Base-by-base conservation (phyloP, 2,797 vertebrate species). In the Discoglossus pictus region DNA sequence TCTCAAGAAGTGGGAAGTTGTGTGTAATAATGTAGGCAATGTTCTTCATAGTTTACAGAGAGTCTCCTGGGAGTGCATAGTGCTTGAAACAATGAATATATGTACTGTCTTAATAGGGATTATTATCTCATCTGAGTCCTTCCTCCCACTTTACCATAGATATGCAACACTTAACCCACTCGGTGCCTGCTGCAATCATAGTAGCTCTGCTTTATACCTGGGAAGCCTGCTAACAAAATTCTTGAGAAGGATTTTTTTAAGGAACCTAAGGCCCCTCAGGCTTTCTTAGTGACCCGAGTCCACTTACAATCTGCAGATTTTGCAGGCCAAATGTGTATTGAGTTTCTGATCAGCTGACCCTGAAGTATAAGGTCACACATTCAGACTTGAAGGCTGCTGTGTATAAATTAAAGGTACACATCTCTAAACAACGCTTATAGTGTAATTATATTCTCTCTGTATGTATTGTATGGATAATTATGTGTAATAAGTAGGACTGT, bases 291-390 rank as follows among this genome's bases (percentile, higher is more conserved):
- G 46, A 52, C 34, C 47, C 42, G 7, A 23, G 10, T 13, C 15
- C 61, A 27, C 16, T 63, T 24, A 51, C 5, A 42, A 63, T 42
- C 6, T 39, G 38, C n/a, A 23, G 34, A 48, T 38, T 15, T 50
- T 62, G n/a, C 21, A 36, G 34, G 12, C 20, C 34, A 39, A 38
- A 52, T 25, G 35, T 21, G 54, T 39, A 60, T 51, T 24, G 16
- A n/a, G 38, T 68, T 61, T 44, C 65, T 61, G 15, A 36, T 44
- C 21, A 34, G 10, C 25, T 68, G 56, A 36, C 48, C n/a, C 12
- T 61, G 23, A 13, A 43, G 25, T 15, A 13, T 35, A 52, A 51
- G 46, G 54, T 34, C 36, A 43, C 34, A 17, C 10, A 12, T 13
- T 43, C 36, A 34, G 43, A 20, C 15, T 21, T 6, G 7, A 42